Conservation (phyloP, 2,888 invertebrate genomes). For the Tetramorium bicarinatum region DNA sequence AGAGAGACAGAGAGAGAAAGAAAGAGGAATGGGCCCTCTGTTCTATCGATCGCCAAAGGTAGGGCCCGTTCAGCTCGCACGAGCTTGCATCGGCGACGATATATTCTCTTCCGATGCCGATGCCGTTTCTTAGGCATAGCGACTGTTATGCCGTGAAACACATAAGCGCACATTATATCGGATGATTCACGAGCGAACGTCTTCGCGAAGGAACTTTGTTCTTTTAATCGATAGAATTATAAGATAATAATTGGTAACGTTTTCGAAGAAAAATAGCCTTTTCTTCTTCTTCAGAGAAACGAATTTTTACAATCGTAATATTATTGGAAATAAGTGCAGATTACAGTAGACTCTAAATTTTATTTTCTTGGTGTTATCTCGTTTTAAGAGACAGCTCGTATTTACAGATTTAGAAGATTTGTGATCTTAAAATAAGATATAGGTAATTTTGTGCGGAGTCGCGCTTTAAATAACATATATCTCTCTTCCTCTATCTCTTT, state of each 20-base stretch:
- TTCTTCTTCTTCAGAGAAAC: background rate
- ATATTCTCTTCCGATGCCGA: conserved; percentile 56
- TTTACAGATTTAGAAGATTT: background rate
- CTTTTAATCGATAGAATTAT: background rate
- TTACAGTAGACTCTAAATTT: background rate
- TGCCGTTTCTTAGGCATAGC: conserved; percentile 22
- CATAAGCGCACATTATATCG: conserved; percentile 20
- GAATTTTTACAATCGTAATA: background rate
- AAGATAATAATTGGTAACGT: background rate
- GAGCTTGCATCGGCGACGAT: conserved; percentile 50
- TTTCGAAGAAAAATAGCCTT: background rate
- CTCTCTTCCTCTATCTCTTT: background rate
- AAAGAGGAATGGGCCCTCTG: conserved; percentile 8
- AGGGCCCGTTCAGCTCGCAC: conserved; percentile 56
- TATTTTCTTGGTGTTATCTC: background rate
- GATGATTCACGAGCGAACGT: conserved; percentile 23
- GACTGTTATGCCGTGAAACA: conserved; percentile 38
- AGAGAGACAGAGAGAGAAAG: conserved; percentile 48
- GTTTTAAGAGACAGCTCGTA: background rate
- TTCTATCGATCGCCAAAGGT: conserved; percentile 61
- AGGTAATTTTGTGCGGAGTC: background rate
- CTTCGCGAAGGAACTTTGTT: background rate
- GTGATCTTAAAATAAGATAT: background rate
- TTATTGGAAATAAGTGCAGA: background rate
- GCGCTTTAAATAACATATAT: conserved; percentile 1